phyloP scores from a whole-genome alignment of 2,113 vertebrate genomes.

The Phodopus roborovskii region DNA sequence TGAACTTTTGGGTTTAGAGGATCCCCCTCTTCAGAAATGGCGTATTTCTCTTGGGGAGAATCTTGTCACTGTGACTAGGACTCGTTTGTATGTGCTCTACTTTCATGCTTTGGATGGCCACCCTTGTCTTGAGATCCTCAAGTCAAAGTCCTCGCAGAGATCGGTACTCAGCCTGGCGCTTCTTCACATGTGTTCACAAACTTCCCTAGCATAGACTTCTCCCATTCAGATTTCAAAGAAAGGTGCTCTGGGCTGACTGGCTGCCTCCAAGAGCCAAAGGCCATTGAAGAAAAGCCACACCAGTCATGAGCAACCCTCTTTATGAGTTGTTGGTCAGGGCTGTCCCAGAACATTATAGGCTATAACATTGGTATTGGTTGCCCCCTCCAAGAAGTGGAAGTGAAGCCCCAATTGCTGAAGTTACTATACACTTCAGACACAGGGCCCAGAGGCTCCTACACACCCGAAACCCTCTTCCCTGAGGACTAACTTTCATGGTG shows the following conservation, averaged over 20 bases:
- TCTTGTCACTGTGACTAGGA: background rate
- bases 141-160: background rate
- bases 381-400: background rate
- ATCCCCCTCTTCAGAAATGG: background rate
- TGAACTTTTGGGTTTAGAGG: background rate
- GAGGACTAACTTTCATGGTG: background rate
- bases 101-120: background rate
- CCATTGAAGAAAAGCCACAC: background rate
- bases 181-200: background rate
- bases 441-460: background rate
- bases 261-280: background rate
- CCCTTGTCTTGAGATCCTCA: background rate
- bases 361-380: background rate
- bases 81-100: background rate
- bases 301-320: background rate
- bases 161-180: too few relatives aligned
- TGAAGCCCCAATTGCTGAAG: background rate
- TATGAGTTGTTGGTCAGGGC: background rate
- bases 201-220: background rate
- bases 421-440: background rate
- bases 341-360: background rate
- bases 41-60: background rate
- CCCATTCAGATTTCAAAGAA: background rate
- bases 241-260: background rate
- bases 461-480: background rate